Evolutionary conservation across 2,797 vertebrate genomes (phyloP).

Genomic region (Aulostomus chinensis): DNA sequence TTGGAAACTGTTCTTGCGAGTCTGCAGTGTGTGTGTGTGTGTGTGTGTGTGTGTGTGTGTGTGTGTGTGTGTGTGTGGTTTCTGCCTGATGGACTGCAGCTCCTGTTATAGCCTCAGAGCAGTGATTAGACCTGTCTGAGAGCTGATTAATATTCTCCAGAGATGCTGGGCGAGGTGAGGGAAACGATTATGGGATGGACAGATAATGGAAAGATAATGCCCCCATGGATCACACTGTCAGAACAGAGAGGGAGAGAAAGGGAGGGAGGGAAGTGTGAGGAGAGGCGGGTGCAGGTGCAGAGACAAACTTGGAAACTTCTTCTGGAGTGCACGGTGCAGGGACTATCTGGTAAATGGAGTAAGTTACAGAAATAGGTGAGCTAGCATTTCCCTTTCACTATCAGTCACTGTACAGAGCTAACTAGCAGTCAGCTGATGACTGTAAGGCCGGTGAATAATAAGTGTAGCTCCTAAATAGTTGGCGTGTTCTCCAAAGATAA

Average conservation of each 20-base stretch:
- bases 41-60: conserved; percentile 14
- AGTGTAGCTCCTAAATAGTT: too few relatives aligned
- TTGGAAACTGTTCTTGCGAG: conserved; percentile 25
- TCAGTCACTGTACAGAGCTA: too few relatives aligned
- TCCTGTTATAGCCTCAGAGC: conserved; percentile 74
- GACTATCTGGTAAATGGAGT: too few relatives aligned
- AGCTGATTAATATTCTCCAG: conserved; percentile 75
- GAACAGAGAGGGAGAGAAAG: conserved; percentile 23
- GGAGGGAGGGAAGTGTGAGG: background rate
- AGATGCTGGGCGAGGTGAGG: conserved; percentile 62
- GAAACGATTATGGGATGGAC: conserved; percentile 71
- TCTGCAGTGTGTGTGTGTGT: conserved; percentile 12
- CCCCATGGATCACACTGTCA: conserved; percentile 74
- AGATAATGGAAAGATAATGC: conserved; percentile 78
- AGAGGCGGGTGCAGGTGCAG: too few relatives aligned
- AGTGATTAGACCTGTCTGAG: conserved; percentile 75
- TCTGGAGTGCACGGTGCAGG: too few relatives aligned
- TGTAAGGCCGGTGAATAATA: too few relatives aligned
- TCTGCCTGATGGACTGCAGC: conserved; percentile 69
- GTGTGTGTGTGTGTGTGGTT: conserved; percentile 25
- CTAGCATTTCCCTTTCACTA: too few relatives aligned
- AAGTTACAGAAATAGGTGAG: too few relatives aligned
- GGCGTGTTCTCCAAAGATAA: too few relatives aligned
- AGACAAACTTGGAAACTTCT: too few relatives aligned
- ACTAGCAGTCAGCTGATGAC: too few relatives aligned